A percentile compares a stretch with the other conserved stretches of the same genome.
Evolutionary conservation across 2,797 vertebrate genomes (phyloP).

Genomic region (Megalops cyprinoides): DNA sequence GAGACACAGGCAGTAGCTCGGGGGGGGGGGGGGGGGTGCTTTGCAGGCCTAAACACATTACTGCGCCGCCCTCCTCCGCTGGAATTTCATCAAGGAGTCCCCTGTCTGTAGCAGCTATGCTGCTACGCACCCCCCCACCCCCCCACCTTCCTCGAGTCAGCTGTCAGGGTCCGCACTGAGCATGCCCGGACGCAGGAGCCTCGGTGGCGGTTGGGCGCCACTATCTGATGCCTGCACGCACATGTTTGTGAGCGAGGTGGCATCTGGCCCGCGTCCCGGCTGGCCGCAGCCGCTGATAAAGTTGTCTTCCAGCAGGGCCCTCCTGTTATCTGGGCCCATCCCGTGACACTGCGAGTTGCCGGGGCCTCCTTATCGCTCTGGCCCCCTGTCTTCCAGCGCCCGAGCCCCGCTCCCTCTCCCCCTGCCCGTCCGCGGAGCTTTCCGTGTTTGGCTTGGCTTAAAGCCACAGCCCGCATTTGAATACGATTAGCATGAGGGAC

Average conservation of each 20-base stretch:
- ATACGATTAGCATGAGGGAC: neutral
- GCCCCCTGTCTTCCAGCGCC: conserved; percentile 47
- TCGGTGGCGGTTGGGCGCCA: neutral
- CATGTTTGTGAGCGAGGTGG: neutral
- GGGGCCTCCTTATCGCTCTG: conserved; percentile 70
- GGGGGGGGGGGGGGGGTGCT: conserved; percentile 46
- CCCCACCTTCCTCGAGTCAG: too few relatives aligned
- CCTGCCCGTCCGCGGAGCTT: too few relatives aligned
- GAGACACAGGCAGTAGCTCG: conserved; percentile 47
- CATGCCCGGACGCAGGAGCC: too few relatives aligned
- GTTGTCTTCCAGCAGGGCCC: conserved; percentile 66
- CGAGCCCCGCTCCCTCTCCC: conserved; percentile 55
- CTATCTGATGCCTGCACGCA: conserved; percentile 37
- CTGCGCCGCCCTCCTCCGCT: conserved; percentile 52
- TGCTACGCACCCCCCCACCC: too few relatives aligned
- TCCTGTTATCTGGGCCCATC: conserved; percentile 70
- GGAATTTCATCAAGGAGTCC: conserved; percentile 70
- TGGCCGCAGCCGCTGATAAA: conserved; percentile 68
- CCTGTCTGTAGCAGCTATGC: neutral
- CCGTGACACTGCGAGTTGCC: conserved; percentile 50
- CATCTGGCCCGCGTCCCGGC: conserved; percentile 38
- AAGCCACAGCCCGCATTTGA: too few relatives aligned
- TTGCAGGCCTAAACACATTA: conserved; percentile 57
- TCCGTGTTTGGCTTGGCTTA: too few relatives aligned
- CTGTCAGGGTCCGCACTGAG: too few relatives aligned